Base-by-base conservation (phyloP, 2,888 invertebrate species). In the Anthoptus insignis region DNA sequence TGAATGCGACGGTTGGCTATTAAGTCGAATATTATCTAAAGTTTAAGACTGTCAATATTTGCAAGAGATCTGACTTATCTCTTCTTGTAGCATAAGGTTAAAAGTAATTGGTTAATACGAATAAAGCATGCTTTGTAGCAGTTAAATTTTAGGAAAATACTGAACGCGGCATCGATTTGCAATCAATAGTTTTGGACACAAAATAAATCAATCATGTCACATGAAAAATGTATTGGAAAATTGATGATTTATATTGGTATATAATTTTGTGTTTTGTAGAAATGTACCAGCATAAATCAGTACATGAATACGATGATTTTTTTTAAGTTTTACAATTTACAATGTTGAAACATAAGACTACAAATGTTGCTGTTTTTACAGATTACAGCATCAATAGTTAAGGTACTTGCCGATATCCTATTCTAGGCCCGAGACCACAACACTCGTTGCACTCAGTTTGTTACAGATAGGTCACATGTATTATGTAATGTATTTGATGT, bases 251-350 rank as follows among this genome's bases (percentile, higher is more conserved):
- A 57, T 54, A 27, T 64, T 64, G 63, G 63, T 64, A 64, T 63
- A 61, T 45, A 19, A 50, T 47, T 49, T 64, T 57, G 63, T 63
- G 63, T 64, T 64, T 27, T 37, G 63, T 64, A 64, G 64, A 57
- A 29, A 52, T 63, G 49, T 64, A 64, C 64, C 64, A 52, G 39
- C 16, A 42, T 64, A 64, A 64, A 57, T 57, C 56, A 42, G 2
- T 21, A 9, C 47, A 47, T 27, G 3, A 13, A 45, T 49, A 14
- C 49, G 49, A 27, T 27, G 24, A 49, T 24, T 21, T n/a, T 16
- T 58, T 32, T 59, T 50, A 32, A 39, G 24, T 45, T 45, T 19
- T 54, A 49, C 37, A 49, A 49, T 63, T 45, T 63, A 63, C 56
- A 45, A 49, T 56, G 37, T 56, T 63, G 49, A 49, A 27, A 56